Conservation (phyloP, 2,888 invertebrate species). For the Hartigia nigra region DNA sequence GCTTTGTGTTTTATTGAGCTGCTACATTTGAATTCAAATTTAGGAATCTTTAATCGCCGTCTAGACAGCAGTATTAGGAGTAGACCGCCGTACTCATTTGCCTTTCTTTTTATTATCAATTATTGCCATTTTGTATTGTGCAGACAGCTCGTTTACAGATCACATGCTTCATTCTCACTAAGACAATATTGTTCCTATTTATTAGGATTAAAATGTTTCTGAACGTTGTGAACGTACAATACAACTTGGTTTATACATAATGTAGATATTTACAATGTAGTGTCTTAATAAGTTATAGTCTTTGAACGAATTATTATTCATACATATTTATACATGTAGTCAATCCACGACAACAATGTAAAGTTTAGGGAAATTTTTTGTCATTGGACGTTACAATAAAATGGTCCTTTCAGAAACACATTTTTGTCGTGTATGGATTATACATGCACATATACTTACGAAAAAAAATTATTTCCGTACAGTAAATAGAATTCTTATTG, state of each 20-base stretch:
- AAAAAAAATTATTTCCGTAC: conserved; percentile 28
- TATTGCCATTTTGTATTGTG: conserved; percentile 50
- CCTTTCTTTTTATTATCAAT: conserved; percentile 44
- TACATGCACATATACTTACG: not conserved
- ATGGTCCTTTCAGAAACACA: not conserved
- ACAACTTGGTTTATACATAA: conserved; percentile 47
- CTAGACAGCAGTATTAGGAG: conserved; percentile 62
- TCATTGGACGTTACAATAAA: not conserved
- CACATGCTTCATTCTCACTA: too few relatives aligned
- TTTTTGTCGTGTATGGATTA: not conserved
- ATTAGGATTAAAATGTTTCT: not conserved
- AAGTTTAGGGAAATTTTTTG: conserved; percentile 10
- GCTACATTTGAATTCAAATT: conserved; percentile 30
- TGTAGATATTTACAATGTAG: conserved; percentile 56
- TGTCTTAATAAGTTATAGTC: conserved; percentile 51
- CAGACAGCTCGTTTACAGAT: conserved; percentile 13
- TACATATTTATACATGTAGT: conserved; percentile 53
- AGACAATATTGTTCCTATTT: not conserved
- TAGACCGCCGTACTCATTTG: conserved; percentile 52
- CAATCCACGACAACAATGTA: conserved; percentile 18
- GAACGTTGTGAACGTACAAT: conserved; percentile 22
- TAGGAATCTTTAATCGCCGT: conserved; percentile 26
- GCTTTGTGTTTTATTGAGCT: too few relatives aligned
- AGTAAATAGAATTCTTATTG: conserved; percentile 27
- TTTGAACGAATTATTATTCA: conserved; percentile 41